These are phyloP conservation scores for Cyanoramphus novaezelandiae DNA, from an alignment of 2,113 vertebrate species.

Conservation along the genomic window DNA sequence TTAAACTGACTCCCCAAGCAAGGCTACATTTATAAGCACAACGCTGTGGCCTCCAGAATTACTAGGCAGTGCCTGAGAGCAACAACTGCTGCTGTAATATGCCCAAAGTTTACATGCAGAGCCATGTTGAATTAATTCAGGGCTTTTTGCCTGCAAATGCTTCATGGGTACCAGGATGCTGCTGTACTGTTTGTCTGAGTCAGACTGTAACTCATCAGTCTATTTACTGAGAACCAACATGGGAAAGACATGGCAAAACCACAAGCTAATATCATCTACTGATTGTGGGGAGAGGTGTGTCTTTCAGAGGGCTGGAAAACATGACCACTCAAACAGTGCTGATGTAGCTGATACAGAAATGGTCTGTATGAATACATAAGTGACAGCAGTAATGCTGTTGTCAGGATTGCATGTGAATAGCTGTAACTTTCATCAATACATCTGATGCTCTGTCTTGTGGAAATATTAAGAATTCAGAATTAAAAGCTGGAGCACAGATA, in stretches of 20 bases:
- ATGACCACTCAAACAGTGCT: neutral
- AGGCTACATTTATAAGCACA: neutral
- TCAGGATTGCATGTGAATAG: neutral
- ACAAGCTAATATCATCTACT: neutral
- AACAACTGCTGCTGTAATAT: neutral
- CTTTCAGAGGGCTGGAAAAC: neutral
- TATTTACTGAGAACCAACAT: neutral
- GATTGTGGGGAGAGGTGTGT: neutral
- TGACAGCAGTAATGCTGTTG: neutral
- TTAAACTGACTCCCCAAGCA: neutral
- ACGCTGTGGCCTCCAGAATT: neutral
- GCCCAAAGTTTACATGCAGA: neutral
- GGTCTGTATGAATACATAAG: neutral
- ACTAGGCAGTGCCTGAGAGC: accelerated
- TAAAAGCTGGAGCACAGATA: neutral
- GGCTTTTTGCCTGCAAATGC: neutral
- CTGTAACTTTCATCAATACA: neutral
- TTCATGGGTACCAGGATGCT: constrained; percentile 22
- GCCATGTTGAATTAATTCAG: neutral
- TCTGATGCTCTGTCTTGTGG: neutral
- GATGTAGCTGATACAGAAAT: neutral
- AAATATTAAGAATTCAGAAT: neutral
- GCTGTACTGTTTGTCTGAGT: neutral
- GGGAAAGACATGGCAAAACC: neutral
- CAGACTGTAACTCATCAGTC: neutral